Evolutionary conservation across 2,888 invertebrate genomes (phyloP).

Genomic region (Hololepta plana): DNA sequence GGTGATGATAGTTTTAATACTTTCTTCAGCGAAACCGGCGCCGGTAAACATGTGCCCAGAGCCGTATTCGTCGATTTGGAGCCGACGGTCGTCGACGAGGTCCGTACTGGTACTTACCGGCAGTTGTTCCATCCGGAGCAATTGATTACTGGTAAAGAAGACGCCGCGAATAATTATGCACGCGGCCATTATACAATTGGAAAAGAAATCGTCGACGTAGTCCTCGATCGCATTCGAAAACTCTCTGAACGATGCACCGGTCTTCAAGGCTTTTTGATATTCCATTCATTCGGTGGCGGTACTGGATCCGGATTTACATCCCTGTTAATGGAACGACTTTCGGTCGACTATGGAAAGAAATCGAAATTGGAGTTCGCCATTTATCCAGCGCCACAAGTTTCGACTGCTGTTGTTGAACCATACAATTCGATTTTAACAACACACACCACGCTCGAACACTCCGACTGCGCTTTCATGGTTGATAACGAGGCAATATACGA

Average conservation of each 20-base stretch:
- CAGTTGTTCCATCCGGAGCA: slow-evolving; percentile 96
- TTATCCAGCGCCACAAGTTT: slow-evolving; percentile 84
- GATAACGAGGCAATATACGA: slow-evolving; percentile 80
- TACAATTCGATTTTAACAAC: slow-evolving; percentile 89
- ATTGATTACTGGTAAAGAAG: slow-evolving; percentile 90
- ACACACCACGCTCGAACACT: slow-evolving; percentile 85
- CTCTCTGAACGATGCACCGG: slow-evolving; percentile 83
- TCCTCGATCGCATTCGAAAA: slow-evolving; percentile 72
- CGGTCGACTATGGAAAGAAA: slow-evolving; percentile 92
- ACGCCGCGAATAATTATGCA: slow-evolving; percentile 95
- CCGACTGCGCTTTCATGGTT: slow-evolving; percentile 92
- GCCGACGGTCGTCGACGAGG: slow-evolving; percentile 91
- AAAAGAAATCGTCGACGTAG: slow-evolving; percentile 82
- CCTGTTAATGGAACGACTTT: slow-evolving; percentile 85
- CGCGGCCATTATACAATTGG: slow-evolving; percentile 96
- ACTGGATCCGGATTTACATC: slow-evolving; percentile 93
- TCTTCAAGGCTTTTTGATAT: slow-evolving; percentile 82
- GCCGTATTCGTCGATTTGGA: slow-evolving; percentile 91
- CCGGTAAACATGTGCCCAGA: slow-evolving; percentile 90
- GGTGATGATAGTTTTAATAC: slow-evolving; percentile 93
- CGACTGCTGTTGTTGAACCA: slow-evolving; percentile 84
- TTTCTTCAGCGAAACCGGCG: slow-evolving; percentile 86
- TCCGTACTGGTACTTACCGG: slow-evolving; percentile 83
- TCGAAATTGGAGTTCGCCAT: slow-evolving; percentile 90
- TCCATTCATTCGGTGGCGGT: slow-evolving; percentile 89